phyloP scores from a whole-genome alignment of 2,797 vertebrate species.

The Cottoperca gobio region DNA sequence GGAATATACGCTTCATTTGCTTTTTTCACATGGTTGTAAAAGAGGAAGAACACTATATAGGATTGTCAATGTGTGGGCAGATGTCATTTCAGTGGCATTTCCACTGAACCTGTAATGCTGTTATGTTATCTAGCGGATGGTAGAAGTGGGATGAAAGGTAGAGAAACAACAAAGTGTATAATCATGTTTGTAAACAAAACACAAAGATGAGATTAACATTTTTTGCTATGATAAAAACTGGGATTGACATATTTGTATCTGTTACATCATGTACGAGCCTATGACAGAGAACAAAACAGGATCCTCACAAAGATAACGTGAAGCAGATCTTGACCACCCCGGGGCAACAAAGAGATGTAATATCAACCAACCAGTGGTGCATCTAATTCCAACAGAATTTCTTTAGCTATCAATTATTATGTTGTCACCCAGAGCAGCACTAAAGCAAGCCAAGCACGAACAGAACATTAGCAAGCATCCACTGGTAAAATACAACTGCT shows the following conservation, averaged over 20 bases:
- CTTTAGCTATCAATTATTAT: conserved; percentile 44
- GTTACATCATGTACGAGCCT: neutral
- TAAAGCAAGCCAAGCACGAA: conserved; percentile 35
- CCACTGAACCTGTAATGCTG: conserved; percentile 10
- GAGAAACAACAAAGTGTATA: neutral
- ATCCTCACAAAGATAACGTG: conserved; percentile 16
- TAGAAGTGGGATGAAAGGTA: neutral
- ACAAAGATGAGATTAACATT: conserved; percentile 3
- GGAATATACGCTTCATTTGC: conserved; percentile 24
- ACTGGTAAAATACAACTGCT: conserved; percentile 30
- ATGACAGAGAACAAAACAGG: neutral
- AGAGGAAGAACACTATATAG: conserved; percentile 6
- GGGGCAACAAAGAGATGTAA: conserved; percentile 35
- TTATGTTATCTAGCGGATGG: conserved; percentile 20
- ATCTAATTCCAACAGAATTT: conserved; percentile 44
- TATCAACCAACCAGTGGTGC: conserved; percentile 41
- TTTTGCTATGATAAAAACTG: neutral
- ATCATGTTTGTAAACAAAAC: neutral
- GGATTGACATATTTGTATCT: neutral
- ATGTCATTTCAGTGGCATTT: conserved; percentile 42
- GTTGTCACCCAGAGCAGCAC: conserved; percentile 49
- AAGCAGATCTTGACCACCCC: conserved; percentile 13
- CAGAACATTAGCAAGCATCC: conserved; percentile 10
- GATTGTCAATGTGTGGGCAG: conserved; percentile 28
- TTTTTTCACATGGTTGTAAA: conserved; percentile 28